These are phyloP conservation scores for Heliconius charithonia DNA, from an alignment of 2,888 invertebrate genomes.

Conservation along the genomic window DNA sequence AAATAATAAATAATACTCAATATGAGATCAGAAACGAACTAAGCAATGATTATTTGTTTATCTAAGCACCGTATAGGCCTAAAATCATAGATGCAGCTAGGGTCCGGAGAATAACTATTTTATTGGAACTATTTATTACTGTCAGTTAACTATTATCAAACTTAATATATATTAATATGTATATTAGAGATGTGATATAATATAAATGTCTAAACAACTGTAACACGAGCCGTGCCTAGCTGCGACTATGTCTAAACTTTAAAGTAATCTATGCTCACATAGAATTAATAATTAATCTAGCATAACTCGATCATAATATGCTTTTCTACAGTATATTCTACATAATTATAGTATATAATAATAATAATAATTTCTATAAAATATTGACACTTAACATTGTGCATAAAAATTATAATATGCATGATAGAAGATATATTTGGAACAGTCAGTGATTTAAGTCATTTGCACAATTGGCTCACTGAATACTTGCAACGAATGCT, in stretches of 20 bases:
- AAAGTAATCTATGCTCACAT: constrained; percentile 44
- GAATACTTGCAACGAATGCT: constrained; percentile 50
- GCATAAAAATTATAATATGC: constrained; percentile 66
- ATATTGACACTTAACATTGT: constrained; percentile 83
- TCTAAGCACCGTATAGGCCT: constrained; percentile 69
- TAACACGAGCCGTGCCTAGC: constrained; percentile 51
- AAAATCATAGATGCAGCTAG: constrained; percentile 41
- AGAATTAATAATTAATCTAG: constrained; percentile 48
- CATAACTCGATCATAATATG: constrained; percentile 49
- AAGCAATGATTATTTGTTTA: constrained; percentile 61
- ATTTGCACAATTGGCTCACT: constrained; percentile 74
- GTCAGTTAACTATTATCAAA: constrained; percentile 6
- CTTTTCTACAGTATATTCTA: constrained; percentile 48
- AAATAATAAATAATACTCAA: constrained; percentile 78
- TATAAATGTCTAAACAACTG: constrained; percentile 10
- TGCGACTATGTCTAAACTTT: constrained; percentile 64
- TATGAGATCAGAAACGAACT: constrained; percentile 81
- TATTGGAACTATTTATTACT: constrained; percentile 4
- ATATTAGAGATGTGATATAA: neutral
- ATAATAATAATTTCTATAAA: constrained; percentile 63
- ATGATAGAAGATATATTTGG: constrained; percentile 73
- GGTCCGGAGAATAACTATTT: neutral
- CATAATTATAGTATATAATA: constrained; percentile 49
- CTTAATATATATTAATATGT: constrained; percentile 9
- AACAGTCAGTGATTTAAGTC: constrained; percentile 76